phyloP scores from a whole-genome alignment of 2,888 invertebrate genomes.

The Cheilosia soror region DNA sequence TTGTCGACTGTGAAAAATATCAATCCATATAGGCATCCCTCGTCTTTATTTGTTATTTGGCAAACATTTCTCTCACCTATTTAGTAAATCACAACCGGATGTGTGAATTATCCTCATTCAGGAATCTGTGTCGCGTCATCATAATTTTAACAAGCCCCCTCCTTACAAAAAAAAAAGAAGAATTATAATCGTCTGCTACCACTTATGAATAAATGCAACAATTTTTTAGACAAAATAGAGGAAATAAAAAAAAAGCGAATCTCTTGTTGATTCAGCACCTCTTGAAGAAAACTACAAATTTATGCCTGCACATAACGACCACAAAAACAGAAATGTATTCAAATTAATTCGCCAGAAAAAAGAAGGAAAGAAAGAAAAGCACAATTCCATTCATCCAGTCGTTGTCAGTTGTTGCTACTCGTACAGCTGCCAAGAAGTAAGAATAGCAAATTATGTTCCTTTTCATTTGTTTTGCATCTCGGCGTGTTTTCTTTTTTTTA shows the following conservation, averaged over 20 bases:
- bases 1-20: background rate
- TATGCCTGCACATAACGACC: constrained; percentile 29
- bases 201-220: background rate
- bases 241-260: constrained; percentile 14
- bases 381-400: constrained; percentile 20
- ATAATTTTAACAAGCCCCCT: constrained; percentile 22
- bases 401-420: background rate
- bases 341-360: constrained; percentile 61
- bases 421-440: background rate
- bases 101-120: constrained; percentile 10
- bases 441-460: constrained; percentile 26
- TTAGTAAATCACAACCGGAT: background rate
- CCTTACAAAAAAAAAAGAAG: constrained; percentile 8
- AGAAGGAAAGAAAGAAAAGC: constrained; percentile 30
- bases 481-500: constrained; percentile 3
- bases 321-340: constrained; percentile 43
- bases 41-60: constrained; percentile 23
- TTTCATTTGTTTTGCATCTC: constrained; percentile 48
- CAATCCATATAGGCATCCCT: constrained; percentile 26
- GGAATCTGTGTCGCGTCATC: constrained; percentile 45
- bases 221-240: background rate
- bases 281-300: constrained; percentile 45
- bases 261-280: constrained; percentile 64
- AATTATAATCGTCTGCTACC: background rate
- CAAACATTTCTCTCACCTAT: constrained; percentile 3